Base-by-base conservation (phyloP, 2,797 vertebrate species). In the Acropternis orthonyx region DNA sequence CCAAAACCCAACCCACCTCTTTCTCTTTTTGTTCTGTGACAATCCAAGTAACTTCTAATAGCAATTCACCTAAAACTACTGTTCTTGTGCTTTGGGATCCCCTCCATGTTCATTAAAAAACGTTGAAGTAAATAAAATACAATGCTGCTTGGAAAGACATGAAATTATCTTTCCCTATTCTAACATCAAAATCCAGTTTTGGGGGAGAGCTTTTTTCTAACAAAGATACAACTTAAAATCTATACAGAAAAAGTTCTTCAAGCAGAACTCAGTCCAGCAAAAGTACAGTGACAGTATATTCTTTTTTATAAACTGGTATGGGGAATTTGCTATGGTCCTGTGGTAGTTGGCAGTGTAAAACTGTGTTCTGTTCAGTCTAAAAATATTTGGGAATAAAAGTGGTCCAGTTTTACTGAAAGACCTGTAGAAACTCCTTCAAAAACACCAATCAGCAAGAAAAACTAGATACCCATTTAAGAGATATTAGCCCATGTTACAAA, bases 1-100 rank as follows among this genome's bases (percentile, higher is more conserved):
- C 11, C 43, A 44, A 44, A 44, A 46, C 13, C 1, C 1, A 32
- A 10, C 2, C 1, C 17, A 30, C 1, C 1, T 12, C 15, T 56
- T 69, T n/a, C 26, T 49, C 14, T 51, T 51, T 27, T 52, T 62
- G 7, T 18, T 68, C n/a, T 61, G 13, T 51, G 34, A 36, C 39
- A 46, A 76, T 44, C 16, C 24, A 79, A 68, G 17, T 20, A 84
- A 44, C 8, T 85, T 83, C 73, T 32, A 71, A 44, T 36, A 58
- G 14, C 28, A 14, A 10, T 48, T 86, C 14, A 9, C 14, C 26
- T 61, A 24, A 77, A 83, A 26, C 13, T 44, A 23, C 21, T 1
- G 1, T 27, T 81, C n/a, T 44, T 46, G 21, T 72, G 24, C 34
- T 85, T 54, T 81, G 23, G 32, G 20, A 48, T 61, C 6, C 32